Evolutionary conservation across 2,113 vertebrate species (phyloP).

Genomic region (Candoia aspera): DNA sequence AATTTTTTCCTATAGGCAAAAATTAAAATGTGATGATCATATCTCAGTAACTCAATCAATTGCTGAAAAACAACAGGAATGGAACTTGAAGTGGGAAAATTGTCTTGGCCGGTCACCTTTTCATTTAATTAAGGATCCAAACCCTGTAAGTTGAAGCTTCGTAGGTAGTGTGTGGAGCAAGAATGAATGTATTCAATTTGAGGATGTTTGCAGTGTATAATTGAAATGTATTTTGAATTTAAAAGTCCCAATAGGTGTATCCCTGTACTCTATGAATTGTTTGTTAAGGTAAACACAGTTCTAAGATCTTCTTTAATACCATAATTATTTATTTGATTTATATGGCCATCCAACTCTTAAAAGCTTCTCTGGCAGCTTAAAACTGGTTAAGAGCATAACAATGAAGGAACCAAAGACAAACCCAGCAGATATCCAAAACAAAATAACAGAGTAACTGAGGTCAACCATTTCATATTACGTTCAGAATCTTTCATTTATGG

Average conservation of each 20-base stretch:
- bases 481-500: not conserved
- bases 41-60: slow-evolving; percentile 59
- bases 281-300: not conserved
- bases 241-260: not conserved
- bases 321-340: not conserved
- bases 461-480: not conserved
- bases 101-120: slow-evolving; percentile 71
- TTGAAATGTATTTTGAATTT: not conserved
- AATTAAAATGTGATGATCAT: slow-evolving; percentile 65
- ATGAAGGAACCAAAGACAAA: not conserved
- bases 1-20: slow-evolving; percentile 67
- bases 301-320: not conserved
- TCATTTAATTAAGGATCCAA: slow-evolving; percentile 61
- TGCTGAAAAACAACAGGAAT: slow-evolving; percentile 70
- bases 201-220: not conserved
- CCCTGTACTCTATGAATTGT: not conserved
- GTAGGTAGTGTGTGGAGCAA: not conserved
- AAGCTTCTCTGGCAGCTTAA: not conserved
- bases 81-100: slow-evolving; percentile 82
- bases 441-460: not conserved
- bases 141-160: slow-evolving; percentile 76
- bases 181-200: not conserved
- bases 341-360: too few species aligned
- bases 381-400: not conserved
- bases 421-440: not conserved